phyloP scores from a whole-genome alignment of 2,113 vertebrate species.

The Eretmochelys imbricata region DNA sequence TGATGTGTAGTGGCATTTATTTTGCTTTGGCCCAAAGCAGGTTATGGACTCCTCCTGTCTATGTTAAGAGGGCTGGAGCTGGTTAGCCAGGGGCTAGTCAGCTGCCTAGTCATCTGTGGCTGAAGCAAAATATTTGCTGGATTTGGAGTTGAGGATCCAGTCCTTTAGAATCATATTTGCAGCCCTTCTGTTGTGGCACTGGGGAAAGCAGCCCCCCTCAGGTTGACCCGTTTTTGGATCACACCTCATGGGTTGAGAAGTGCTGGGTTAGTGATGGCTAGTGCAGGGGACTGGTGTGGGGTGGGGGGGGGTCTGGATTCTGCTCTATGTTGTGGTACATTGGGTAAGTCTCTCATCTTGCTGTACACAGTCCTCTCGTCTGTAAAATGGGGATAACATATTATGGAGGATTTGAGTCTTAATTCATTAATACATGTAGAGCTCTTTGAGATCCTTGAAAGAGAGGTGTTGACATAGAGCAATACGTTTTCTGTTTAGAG shows the following conservation, averaged over 20 bases:
- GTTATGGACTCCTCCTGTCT: not conserved
- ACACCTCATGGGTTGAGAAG: slow-evolving; percentile 63
- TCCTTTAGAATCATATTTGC: slow-evolving; percentile 52
- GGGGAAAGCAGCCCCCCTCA: slow-evolving; percentile 62
- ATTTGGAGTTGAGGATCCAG: slow-evolving; percentile 39
- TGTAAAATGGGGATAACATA: not conserved
- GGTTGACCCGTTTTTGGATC: slow-evolving; percentile 65
- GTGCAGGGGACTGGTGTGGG: fast-evolving
- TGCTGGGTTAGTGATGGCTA: not conserved
- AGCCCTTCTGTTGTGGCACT: slow-evolving; percentile 55
- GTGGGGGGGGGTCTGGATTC: not conserved
- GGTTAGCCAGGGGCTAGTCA: not conserved
- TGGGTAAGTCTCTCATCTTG: not conserved
- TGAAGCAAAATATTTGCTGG: slow-evolving; percentile 37
- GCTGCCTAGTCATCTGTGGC: not conserved
- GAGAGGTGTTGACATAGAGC: fast-evolving
- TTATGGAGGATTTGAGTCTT: not conserved
- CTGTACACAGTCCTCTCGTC: not conserved
- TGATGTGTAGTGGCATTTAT: too few relatives aligned
- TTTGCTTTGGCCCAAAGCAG: not conserved
- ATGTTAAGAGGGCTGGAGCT: not conserved
- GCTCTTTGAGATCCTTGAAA: not conserved
- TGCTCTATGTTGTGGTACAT: not conserved
- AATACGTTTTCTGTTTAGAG: not conserved
- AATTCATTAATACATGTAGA: not conserved